phyloP scores from a whole-genome alignment of 2,888 invertebrate species.

The Netelia virgata region DNA sequence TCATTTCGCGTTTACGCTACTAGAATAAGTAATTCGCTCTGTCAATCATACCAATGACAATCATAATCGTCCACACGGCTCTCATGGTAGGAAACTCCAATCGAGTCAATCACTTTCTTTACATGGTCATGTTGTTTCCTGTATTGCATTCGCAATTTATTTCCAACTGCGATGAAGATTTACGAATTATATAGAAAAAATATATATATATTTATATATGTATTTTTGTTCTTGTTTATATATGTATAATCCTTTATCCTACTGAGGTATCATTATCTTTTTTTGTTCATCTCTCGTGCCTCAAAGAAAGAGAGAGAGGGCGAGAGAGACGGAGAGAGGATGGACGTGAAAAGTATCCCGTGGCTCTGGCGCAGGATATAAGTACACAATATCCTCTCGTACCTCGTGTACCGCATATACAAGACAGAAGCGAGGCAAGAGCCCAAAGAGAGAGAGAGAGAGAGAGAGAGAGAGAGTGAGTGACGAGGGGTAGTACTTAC shows the following conservation, averaged over 20 bases:
- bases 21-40: slow-evolving; percentile 6
- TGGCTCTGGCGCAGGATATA: slow-evolving; percentile 4
- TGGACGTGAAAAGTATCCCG: slow-evolving; percentile 31
- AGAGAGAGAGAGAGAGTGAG: too few species aligned
- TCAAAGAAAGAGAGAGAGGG: background rate
- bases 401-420: too few species aligned
- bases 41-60: slow-evolving; percentile 33
- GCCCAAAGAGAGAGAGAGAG: slow-evolving; percentile 1
- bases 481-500: background rate
- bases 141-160: background rate
- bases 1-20: slow-evolving; percentile 1
- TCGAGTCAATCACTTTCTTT: slow-evolving; percentile 9
- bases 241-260: background rate
- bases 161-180: slow-evolving; percentile 43
- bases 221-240: too few species aligned
- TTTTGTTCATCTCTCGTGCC: slow-evolving; percentile 18
- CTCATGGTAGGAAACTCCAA: background rate
- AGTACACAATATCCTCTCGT: background rate
- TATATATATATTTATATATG: too few species aligned
- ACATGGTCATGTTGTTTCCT: background rate
- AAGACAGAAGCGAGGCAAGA: background rate
- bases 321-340: background rate
- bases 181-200: background rate
- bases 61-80: slow-evolving; percentile 8
- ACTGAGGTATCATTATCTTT: slow-evolving; percentile 17